phyloP scores from a whole-genome alignment of 2,888 invertebrate species.

The Leptopilina drosophilae region DNA sequence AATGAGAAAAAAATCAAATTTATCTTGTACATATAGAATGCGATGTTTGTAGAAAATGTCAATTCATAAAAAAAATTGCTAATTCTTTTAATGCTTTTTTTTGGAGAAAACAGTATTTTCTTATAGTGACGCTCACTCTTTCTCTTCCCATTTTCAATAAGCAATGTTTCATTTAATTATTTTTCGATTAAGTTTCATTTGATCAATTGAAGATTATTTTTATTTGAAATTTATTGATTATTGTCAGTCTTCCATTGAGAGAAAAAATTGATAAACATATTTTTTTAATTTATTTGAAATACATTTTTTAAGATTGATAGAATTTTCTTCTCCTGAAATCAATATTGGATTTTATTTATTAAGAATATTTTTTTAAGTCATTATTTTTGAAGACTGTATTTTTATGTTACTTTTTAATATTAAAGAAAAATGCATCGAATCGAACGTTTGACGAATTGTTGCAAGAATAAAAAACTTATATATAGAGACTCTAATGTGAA shows the following conservation, averaged over 20 bases:
- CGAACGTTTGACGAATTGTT: constrained; percentile 24
- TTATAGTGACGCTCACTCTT: neutral
- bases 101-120: neutral
- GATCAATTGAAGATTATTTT: too few relatives aligned
- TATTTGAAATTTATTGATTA: too few relatives aligned
- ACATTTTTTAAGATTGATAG: neutral
- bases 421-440: constrained; percentile 14
- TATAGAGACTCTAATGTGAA: constrained; percentile 10
- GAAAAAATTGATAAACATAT: too few relatives aligned
- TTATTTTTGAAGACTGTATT: constrained; percentile 27
- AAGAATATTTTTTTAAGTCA: constrained; percentile 35
- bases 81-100: constrained; percentile 20
- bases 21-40: constrained; percentile 26
- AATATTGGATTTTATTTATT: neutral
- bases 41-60: neutral
- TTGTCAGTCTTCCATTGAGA: too few relatives aligned
- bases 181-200: neutral
- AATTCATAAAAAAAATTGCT: neutral
- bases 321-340: neutral
- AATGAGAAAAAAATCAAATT: constrained; percentile 16
- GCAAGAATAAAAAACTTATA: neutral
- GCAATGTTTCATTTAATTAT: neutral
- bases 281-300: neutral
- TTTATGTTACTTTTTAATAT: constrained; percentile 6
- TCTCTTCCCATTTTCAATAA: neutral